These are phyloP conservation scores for Leucophenga maculata DNA, from an alignment of 2,888 invertebrate genomes.

Conservation along the genomic window DNA sequence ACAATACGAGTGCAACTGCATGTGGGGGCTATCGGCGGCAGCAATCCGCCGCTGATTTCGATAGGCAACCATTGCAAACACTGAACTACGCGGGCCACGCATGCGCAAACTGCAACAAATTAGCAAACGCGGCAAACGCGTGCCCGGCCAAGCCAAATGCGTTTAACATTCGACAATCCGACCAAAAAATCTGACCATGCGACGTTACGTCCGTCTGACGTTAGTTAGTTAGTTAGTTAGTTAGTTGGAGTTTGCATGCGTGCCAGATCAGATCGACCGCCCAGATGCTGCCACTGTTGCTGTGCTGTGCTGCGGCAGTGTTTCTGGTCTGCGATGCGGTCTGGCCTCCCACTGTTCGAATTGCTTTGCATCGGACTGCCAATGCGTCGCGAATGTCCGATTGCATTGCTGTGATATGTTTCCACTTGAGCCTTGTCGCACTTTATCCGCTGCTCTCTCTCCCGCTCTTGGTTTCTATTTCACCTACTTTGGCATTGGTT, in stretches of 20 bases:
- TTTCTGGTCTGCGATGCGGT: too few relatives aligned
- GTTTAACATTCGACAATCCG: too few relatives aligned
- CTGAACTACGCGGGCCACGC: not conserved
- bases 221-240: too few relatives aligned
- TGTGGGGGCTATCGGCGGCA: not conserved
- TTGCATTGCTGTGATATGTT: constrained; percentile 58
- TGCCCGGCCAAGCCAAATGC: not conserved
- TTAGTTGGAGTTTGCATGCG: too few relatives aligned
- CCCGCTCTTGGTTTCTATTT: constrained; percentile 19
- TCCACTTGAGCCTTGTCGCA: constrained; percentile 38
- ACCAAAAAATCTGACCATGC: too few relatives aligned
- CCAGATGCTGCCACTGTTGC: constrained; percentile 5
- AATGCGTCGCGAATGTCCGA: constrained; percentile 62
- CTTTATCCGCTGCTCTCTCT: constrained; percentile 57
- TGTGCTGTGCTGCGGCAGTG: not conserved
- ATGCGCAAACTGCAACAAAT: constrained; percentile 15
- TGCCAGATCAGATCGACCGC: constrained; percentile 4
- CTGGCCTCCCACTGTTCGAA: not conserved
- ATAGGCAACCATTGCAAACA: not conserved
- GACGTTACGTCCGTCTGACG: too few relatives aligned
- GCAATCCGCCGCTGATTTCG: not conserved
- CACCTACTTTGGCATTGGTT: constrained; percentile 19
- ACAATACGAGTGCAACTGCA: not conserved
- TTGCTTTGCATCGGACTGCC: constrained; percentile 31
- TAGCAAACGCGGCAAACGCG: constrained; percentile 11